A percentile compares a stretch with the other conserved stretches of the same genome.
Evolutionary conservation across 2,797 vertebrate species (phyloP).

Genomic region (Coilia nasus): DNA sequence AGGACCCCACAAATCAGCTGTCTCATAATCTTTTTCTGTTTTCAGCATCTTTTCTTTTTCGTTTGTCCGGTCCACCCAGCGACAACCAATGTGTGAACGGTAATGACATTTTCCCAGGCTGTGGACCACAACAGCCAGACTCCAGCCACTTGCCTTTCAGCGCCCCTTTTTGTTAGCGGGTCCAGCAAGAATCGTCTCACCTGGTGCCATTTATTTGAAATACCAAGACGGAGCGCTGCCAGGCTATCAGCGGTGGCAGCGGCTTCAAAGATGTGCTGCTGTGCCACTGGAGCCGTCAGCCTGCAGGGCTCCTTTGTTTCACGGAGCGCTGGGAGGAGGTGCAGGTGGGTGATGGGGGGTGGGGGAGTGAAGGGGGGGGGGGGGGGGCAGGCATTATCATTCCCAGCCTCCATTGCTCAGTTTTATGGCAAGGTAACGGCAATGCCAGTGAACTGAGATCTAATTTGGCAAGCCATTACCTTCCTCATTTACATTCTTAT

Average conservation of each 20-base stretch:
- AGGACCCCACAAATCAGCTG: not conserved
- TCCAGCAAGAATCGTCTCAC: not conserved
- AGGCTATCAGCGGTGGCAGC: not conserved
- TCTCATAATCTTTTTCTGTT: not conserved
- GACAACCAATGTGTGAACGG: not conserved
- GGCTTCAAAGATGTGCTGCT: not conserved
- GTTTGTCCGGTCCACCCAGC: not conserved
- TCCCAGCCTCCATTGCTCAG: constrained; percentile 17
- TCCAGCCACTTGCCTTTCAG: not conserved
- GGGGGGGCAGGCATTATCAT: constrained; percentile 37
- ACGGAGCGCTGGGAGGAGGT: not conserved
- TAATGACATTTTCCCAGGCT: not conserved
- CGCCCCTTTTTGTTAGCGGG: not conserved
- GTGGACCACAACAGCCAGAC: not conserved
- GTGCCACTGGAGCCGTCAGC: not conserved
- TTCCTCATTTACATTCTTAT: constrained; percentile 15
- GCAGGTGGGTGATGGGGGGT: not conserved
- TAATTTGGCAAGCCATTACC: constrained; percentile 25
- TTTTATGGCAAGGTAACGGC: constrained; percentile 26
- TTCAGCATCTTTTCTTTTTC: no score
- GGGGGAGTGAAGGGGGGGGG: not conserved
- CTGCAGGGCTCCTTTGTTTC: not conserved
- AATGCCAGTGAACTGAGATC: constrained; percentile 17
- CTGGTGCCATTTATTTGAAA: not conserved
- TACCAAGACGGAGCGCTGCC: not conserved